These are phyloP conservation scores for Tringa solitaria DNA, from an alignment of 2,113 vertebrate species.

Conservation along the genomic window DNA sequence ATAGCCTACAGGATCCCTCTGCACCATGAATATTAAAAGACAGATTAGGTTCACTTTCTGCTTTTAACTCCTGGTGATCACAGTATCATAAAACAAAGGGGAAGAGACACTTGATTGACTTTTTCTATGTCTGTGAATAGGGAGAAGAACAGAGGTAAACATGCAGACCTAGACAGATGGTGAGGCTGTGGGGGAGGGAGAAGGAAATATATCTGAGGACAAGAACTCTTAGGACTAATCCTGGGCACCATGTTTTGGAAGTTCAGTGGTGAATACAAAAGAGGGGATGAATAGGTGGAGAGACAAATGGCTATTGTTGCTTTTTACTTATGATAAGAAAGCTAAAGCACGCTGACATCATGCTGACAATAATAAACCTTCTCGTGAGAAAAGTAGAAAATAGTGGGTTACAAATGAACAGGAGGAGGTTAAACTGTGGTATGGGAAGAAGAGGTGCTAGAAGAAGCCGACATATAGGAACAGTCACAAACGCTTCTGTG, in stretches of 20 bases:
- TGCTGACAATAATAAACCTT: neutral
- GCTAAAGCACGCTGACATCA: neutral
- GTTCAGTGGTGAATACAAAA: neutral
- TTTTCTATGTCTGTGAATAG: neutral
- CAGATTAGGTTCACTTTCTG: neutral
- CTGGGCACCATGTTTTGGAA: neutral
- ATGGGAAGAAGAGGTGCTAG: neutral
- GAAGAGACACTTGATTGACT: neutral
- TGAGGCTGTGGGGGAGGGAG: neutral
- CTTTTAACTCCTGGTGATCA: neutral
- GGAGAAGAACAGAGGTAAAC: neutral
- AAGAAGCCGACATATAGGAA: neutral
- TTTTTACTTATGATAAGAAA: neutral
- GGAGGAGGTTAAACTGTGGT: neutral
- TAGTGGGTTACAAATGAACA: neutral
- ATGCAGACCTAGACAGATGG: neutral
- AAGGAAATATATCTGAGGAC: neutral
- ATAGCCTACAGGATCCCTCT: slow-evolving; percentile 10
- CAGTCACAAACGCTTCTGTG: neutral
- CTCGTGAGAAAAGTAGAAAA: neutral
- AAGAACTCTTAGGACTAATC: neutral
- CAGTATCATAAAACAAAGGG: neutral
- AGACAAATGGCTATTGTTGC: neutral
- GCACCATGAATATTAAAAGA: neutral
- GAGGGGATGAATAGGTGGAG: neutral